phyloP scores from a whole-genome alignment of 2,888 invertebrate species.

The Yponomeuta sedellus region DNA sequence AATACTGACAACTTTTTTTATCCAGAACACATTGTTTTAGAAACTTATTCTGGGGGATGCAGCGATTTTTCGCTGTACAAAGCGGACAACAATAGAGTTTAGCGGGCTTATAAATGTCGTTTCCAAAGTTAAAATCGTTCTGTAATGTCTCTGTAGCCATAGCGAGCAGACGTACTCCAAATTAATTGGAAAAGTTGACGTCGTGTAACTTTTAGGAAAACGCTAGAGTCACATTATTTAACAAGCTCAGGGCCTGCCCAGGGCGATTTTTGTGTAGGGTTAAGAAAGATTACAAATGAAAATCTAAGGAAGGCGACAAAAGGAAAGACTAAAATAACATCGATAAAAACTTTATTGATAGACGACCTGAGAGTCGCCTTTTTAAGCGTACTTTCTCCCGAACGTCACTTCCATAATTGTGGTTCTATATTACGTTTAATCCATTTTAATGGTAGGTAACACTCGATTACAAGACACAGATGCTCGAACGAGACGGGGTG shows the following conservation, averaged over 20 bases:
- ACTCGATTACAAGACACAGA: slow-evolving; percentile 69
- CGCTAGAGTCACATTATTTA: neutral
- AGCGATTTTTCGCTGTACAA: too few relatives aligned
- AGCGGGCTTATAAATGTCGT: neutral
- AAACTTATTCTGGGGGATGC: too few relatives aligned
- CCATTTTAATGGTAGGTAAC: slow-evolving; percentile 36
- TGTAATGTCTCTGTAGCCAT: slow-evolving; percentile 7
- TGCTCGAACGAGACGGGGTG: slow-evolving; percentile 57
- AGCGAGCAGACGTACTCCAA: slow-evolving; percentile 27
- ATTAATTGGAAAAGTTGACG: slow-evolving; percentile 50
- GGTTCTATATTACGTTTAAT: slow-evolving; percentile 38
- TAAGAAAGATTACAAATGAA: neutral
- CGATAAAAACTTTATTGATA: slow-evolving; percentile 75
- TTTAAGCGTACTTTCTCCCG: slow-evolving; percentile 73
- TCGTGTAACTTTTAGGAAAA: slow-evolving; percentile 37
- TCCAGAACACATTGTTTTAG: too few relatives aligned
- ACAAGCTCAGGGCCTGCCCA: neutral
- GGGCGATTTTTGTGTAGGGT: neutral
- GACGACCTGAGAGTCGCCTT: slow-evolving; percentile 57
- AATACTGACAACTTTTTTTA: too few relatives aligned
- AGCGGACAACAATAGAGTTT: too few relatives aligned
- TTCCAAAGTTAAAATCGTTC: neutral
- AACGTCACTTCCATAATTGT: slow-evolving; percentile 54
- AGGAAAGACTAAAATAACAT: slow-evolving; percentile 41
- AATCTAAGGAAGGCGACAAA: neutral